phyloP scores from a whole-genome alignment of 2,113 vertebrate genomes.

The Lipophrys pholis region DNA sequence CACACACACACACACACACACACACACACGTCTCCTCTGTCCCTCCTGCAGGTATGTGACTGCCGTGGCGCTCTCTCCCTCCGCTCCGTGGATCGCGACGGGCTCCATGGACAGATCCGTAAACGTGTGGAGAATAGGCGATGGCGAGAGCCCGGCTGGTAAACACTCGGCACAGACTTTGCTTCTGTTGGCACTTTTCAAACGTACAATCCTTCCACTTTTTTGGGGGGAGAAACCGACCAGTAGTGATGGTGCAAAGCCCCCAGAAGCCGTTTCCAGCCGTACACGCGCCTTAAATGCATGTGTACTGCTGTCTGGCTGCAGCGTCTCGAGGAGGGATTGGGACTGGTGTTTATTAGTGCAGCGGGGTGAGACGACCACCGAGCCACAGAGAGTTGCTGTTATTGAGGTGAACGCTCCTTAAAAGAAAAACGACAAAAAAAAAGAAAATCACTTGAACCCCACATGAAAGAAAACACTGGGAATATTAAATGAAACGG shows the following conservation, averaged over 20 bases:
- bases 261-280: constrained; percentile 49
- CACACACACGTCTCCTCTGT: background rate
- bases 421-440: background rate
- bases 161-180: constrained; percentile 28
- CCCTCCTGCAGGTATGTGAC: constrained; percentile 87
- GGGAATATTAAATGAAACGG: constrained; percentile 53
- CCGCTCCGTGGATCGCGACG: constrained; percentile 85
- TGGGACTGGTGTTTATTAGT: constrained; percentile 56
- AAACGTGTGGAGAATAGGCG: constrained; percentile 87
- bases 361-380: constrained; percentile 43
- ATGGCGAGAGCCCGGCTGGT: constrained; percentile 78
- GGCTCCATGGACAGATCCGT: constrained; percentile 94
- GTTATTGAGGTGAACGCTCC: constrained; percentile 36
- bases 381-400: constrained; percentile 44
- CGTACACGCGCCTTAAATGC: too few species aligned
- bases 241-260: constrained; percentile 37
- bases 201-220: constrained; percentile 36
- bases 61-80: constrained; percentile 87
- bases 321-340: constrained; percentile 29
- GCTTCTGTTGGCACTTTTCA: constrained; percentile 32
- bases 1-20: too few species aligned
- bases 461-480: constrained; percentile 45
- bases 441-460: background rate
- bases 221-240: constrained; percentile 28
- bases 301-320: constrained; percentile 44